Evolutionary conservation across 2,113 vertebrate genomes (phyloP).

Genomic region (Phylloscopus trochilus): DNA sequence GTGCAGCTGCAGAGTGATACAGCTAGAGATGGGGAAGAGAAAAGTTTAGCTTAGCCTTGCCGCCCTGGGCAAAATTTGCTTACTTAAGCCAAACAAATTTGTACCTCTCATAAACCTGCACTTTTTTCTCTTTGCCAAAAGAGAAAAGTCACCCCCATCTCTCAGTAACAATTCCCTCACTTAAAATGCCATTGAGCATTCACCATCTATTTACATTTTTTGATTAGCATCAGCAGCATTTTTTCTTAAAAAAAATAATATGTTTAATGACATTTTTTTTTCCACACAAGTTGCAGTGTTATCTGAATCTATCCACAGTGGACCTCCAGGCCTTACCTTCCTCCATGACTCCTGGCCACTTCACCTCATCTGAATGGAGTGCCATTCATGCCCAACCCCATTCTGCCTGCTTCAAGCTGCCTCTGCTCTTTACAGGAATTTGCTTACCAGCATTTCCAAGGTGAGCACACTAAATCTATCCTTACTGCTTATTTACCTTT

Average conservation of each 20-base stretch:
- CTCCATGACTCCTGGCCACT: neutral
- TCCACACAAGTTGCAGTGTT: neutral
- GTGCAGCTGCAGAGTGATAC: slow-evolving; percentile 48
- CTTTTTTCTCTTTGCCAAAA: slow-evolving; percentile 7
- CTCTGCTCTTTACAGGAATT: slow-evolving; percentile 5
- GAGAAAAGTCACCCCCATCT: neutral
- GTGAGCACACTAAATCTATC: neutral
- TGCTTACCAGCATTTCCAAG: neutral
- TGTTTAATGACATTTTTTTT: neutral
- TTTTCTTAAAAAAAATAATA: neutral
- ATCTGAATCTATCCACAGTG: neutral
- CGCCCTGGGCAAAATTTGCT: slow-evolving; percentile 35
- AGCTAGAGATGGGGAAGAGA: slow-evolving; percentile 22
- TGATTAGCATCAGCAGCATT: neutral
- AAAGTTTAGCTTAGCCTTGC: slow-evolving; percentile 24
- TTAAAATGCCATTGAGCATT: neutral
- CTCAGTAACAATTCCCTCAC: neutral
- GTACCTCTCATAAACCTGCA: neutral
- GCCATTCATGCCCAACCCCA: neutral
- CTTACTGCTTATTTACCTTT: neutral
- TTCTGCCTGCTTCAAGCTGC: neutral
- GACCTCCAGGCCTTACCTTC: neutral
- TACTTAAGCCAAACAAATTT: slow-evolving; percentile 9
- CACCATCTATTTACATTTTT: neutral
- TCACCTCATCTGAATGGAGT: neutral